These are phyloP conservation scores for Fragum fragum DNA, from an alignment of 2,888 invertebrate species.

Conservation along the genomic window DNA sequence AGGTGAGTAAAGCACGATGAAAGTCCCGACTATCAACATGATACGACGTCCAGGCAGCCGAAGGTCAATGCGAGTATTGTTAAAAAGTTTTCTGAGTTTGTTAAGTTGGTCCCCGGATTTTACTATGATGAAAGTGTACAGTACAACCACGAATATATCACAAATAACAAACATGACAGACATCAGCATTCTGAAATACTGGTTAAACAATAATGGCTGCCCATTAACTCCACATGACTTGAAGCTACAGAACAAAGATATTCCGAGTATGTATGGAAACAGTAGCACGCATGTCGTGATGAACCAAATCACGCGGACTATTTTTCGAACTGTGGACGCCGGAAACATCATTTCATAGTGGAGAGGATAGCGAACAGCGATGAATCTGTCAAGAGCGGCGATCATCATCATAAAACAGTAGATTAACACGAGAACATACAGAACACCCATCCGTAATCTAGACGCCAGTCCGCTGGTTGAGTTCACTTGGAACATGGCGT, in stretches of 20 bases:
- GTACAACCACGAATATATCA: not conserved
- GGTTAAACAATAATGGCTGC: constrained; percentile 1
- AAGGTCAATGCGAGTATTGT: not conserved
- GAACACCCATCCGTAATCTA: not conserved
- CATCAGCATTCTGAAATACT: constrained; percentile 4
- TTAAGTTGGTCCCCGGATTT: constrained; percentile 1
- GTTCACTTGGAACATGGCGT: not conserved
- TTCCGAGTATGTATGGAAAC: constrained; percentile 7
- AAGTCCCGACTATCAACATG: constrained; percentile 7
- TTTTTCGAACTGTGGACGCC: not conserved
- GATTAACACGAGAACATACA: constrained; percentile 4
- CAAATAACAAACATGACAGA: not conserved
- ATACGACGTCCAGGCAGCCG: constrained; percentile 16
- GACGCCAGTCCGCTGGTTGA: not conserved
- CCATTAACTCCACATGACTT: not conserved
- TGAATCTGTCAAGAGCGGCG: constrained; percentile 1
- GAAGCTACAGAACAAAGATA: not conserved
- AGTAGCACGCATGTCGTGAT: not conserved
- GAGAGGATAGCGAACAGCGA: not conserved
- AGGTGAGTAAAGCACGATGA: constrained; percentile 6
- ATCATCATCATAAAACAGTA: constrained; percentile 7
- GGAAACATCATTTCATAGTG: constrained; percentile 10
- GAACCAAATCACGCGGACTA: not conserved
- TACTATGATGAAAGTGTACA: not conserved
- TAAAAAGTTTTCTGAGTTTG: not conserved